Evolutionary conservation across 1,140 invertebrate species (phyloP).

Genomic region (Scylla paramamosain): DNA sequence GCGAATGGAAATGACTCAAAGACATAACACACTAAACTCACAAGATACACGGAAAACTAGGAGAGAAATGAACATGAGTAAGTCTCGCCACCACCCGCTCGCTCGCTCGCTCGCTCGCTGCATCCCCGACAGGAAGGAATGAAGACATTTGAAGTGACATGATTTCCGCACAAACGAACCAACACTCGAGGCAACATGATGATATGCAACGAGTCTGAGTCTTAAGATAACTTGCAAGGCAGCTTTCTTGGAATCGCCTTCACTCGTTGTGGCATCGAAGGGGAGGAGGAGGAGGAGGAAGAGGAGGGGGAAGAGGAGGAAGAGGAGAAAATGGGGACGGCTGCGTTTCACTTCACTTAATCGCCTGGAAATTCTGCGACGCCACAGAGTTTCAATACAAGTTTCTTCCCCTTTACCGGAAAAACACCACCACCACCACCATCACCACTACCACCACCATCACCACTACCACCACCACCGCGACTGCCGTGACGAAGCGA

Average conservation of each 20-base stretch:
- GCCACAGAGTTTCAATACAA: neutral
- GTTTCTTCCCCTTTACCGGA: neutral
- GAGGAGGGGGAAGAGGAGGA: too few species aligned
- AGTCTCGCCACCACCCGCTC: too few species aligned
- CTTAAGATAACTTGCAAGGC: neutral
- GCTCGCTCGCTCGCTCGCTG: neutral
- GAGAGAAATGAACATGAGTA: too few species aligned
- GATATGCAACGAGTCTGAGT: neutral
- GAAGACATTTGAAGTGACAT: neutral
- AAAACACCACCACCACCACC: neutral
- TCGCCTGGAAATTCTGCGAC: neutral
- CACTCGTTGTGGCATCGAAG: neutral
- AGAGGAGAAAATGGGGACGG: neutral
- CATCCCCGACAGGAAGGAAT: neutral
- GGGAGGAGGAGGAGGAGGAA: too few species aligned
- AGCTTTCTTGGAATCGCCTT: neutral
- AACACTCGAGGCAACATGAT: neutral
- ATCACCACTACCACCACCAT: too few species aligned
- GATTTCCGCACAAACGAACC: neutral
- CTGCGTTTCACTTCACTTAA: neutral
- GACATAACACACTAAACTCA: too few species aligned
- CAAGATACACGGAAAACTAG: too few species aligned
- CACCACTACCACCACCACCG: neutral
- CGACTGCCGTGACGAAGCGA: neutral
- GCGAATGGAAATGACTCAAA: too few species aligned